These are phyloP conservation scores for Cotesia vestalis DNA, from an alignment of 1,140 invertebrate species.

Conservation along the genomic window DNA sequence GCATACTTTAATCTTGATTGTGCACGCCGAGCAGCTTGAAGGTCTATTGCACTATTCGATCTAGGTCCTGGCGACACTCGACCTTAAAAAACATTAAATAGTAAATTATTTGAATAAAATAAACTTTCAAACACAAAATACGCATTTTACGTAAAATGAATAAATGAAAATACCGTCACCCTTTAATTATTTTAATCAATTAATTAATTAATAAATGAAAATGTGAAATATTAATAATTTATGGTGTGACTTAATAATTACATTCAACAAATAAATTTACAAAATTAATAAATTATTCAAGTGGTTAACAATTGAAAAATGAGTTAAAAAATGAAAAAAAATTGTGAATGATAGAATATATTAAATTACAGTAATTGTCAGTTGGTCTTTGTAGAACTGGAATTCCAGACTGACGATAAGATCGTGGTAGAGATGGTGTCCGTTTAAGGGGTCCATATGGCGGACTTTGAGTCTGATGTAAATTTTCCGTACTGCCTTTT, in stretches of 20 bases:
- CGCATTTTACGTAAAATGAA: not conserved
- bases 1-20: conserved; percentile 83
- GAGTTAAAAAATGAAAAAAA: conserved; percentile 1
- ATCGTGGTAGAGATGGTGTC: conserved; percentile 69
- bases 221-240: not conserved
- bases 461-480: conserved; percentile 47
- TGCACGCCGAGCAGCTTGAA: conserved; percentile 86
- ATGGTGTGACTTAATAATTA: conserved; percentile 13
- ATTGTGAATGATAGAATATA: conserved; percentile 9
- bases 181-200: not conserved
- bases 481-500: conserved; percentile 36
- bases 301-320: not conserved
- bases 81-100: conserved; percentile 47
- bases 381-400: conserved; percentile 68
- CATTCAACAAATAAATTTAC: too few species aligned
- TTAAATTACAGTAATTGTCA: conserved; percentile 63
- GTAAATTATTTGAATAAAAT: conserved; percentile 10
- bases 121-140: conserved; percentile 23
- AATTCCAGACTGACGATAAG: conserved; percentile 71
- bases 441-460: conserved; percentile 66
- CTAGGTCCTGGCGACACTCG: conserved; percentile 68
- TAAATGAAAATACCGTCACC: conserved; percentile 30
- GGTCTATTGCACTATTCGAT: conserved; percentile 93
- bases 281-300: too few species aligned
- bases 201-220: not conserved